A percentile compares a stretch with the other conserved stretches of the same genome.
phyloP scores from a whole-genome alignment of 2,888 invertebrate species.

The Sarcophaga rosellei region DNA sequence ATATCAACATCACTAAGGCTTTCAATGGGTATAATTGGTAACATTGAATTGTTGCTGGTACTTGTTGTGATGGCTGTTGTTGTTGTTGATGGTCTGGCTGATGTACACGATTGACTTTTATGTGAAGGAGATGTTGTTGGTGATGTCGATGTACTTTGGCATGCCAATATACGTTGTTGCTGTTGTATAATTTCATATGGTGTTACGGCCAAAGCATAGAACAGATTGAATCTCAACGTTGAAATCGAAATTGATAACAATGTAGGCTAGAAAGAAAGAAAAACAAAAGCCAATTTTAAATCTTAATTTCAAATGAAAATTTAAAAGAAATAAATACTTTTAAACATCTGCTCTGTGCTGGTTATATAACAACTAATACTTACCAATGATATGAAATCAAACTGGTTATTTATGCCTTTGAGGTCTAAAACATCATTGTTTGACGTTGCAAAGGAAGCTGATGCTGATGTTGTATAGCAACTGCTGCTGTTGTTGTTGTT shows the following conservation, averaged over 20 bases:
- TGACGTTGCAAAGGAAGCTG: conserved; percentile 51
- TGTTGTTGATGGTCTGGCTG: conserved; percentile 5
- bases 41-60: conserved; percentile 74
- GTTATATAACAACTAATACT: conserved; percentile 56
- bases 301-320: background rate
- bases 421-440: conserved; percentile 58
- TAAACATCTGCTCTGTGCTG: background rate
- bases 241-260: conserved; percentile 78
- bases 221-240: conserved; percentile 79
- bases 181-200: conserved; percentile 79
- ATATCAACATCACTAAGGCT: conserved; percentile 85
- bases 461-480: conserved; percentile 54
- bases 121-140: conserved; percentile 63
- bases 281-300: conserved; percentile 2
- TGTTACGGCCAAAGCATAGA: conserved; percentile 81
- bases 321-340: conserved; percentile 22
- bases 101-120: conserved; percentile 50
- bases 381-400: conserved; percentile 67
- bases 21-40: conserved; percentile 81
- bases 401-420: conserved; percentile 65
- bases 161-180: conserved; percentile 68
- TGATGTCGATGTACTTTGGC: conserved; percentile 59
- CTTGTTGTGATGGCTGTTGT: conserved; percentile 27
- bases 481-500: conserved; percentile 7
- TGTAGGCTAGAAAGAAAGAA: conserved; percentile 70